These are phyloP conservation scores for Dioctria linearis DNA, from an alignment of 2,888 invertebrate species.

Conservation along the genomic window DNA sequence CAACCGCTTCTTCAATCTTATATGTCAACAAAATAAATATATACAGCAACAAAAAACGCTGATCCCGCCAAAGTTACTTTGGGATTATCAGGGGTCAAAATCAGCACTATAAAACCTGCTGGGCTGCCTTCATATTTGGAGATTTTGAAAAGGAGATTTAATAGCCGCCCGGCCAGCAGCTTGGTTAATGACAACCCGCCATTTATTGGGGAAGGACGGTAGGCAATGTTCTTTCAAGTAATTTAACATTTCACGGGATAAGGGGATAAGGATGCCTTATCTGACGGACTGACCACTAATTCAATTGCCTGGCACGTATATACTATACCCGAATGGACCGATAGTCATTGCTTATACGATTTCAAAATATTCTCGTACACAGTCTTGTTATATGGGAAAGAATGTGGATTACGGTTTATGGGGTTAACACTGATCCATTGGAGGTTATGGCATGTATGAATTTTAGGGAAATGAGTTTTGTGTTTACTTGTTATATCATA, in stretches of 20 bases:
- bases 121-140: conserved; percentile 34
- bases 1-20: neutral
- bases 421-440: conserved; percentile 7
- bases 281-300: conserved; percentile 38
- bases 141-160: conserved; percentile 41
- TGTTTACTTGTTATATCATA: neutral
- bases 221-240: conserved; percentile 32
- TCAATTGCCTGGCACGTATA: conserved; percentile 44
- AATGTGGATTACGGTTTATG: conserved; percentile 39
- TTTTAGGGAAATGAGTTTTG: conserved; percentile 7
- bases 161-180: conserved; percentile 1
- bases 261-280: conserved; percentile 37
- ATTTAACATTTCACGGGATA: conserved; percentile 44
- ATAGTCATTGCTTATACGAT: neutral
- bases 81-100: conserved; percentile 45
- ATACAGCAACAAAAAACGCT: neutral
- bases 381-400: conserved; percentile 7
- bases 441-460: conserved; percentile 27
- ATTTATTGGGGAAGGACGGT: neutral
- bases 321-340: neutral
- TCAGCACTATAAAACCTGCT: conserved; percentile 24
- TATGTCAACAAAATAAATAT: neutral
- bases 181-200: neutral
- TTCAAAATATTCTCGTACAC: conserved; percentile 10
- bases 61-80: conserved; percentile 25